These are phyloP conservation scores for Pavo muticus DNA, from an alignment of 2,113 vertebrate genomes.

Conservation along the genomic window DNA sequence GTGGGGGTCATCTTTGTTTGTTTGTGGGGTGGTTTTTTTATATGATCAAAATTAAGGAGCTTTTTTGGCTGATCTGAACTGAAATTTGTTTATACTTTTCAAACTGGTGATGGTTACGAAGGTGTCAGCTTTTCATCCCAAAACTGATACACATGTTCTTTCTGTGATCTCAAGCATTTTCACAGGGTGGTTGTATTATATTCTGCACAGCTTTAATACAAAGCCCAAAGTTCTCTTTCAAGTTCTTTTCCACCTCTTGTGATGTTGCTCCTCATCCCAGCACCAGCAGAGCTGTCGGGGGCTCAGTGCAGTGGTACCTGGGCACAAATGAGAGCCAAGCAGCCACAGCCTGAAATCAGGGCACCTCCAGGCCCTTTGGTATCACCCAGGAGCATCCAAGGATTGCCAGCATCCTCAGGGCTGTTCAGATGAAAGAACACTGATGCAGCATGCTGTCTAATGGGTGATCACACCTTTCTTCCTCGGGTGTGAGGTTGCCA, in stretches of 20 bases:
- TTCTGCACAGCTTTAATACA: background rate
- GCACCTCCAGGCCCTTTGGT: background rate
- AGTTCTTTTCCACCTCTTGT: background rate
- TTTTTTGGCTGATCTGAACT: background rate
- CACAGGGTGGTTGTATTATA: background rate
- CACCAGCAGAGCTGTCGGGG: background rate
- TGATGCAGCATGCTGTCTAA: accelerated
- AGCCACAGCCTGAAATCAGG: accelerated
- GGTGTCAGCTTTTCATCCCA: background rate
- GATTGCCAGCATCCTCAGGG: background rate
- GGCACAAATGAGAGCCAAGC: background rate
- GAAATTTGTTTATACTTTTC: background rate
- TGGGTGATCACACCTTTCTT: background rate
- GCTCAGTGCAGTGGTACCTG: background rate
- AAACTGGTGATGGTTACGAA: background rate
- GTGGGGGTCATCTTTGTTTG: background rate
- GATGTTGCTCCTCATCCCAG: background rate
- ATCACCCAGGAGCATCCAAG: background rate
- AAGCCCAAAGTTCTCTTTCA: accelerated
- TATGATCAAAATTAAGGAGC: background rate
- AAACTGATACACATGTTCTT: background rate
- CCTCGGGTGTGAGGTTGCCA: accelerated
- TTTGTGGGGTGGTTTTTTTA: background rate
- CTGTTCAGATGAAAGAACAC: background rate
- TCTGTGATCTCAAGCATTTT: background rate